Evolutionary conservation across 1,140 invertebrate species (phyloP).

Genomic region (Semibalanus balanoides): DNA sequence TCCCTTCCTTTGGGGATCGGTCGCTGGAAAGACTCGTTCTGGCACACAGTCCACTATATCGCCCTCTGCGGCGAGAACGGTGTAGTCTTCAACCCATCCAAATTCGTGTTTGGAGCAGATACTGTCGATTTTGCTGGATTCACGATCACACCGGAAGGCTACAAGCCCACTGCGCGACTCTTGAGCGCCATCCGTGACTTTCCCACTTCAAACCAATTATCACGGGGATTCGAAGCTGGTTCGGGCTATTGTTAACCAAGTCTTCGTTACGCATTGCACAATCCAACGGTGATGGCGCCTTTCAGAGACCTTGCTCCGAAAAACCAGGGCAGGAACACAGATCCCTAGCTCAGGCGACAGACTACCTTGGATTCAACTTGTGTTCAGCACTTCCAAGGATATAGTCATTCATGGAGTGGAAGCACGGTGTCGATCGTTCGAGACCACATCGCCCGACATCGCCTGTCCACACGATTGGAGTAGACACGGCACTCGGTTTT

Average conservation of each 20-base stretch:
- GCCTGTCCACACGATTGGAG: constrained; percentile 8
- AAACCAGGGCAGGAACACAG: background rate
- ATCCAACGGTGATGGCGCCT: no score
- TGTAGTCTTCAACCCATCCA: constrained; percentile 1
- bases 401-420: constrained; percentile 1
- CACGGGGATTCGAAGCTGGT: no score
- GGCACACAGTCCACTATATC: background rate
- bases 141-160: no score
- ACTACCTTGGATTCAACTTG: background rate
- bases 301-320: no score
- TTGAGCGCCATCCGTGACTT: no score
- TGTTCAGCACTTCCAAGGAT: constrained; percentile 7
- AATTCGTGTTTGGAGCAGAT: background rate
- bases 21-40: constrained; percentile 5
- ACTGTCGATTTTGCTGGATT: constrained; percentile 4
- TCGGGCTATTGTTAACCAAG: no score
- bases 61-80: no score
- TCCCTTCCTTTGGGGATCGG: background rate
- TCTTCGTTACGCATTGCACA: no score
- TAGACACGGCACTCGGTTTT: constrained; percentile 12
- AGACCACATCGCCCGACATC: constrained; percentile 8
- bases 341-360: constrained; percentile 8
- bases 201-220: no score
- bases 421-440: constrained; percentile 8
- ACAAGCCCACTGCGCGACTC: no score